phyloP scores from a whole-genome alignment of 2,113 vertebrate species.

The Castor canadensis region DNA sequence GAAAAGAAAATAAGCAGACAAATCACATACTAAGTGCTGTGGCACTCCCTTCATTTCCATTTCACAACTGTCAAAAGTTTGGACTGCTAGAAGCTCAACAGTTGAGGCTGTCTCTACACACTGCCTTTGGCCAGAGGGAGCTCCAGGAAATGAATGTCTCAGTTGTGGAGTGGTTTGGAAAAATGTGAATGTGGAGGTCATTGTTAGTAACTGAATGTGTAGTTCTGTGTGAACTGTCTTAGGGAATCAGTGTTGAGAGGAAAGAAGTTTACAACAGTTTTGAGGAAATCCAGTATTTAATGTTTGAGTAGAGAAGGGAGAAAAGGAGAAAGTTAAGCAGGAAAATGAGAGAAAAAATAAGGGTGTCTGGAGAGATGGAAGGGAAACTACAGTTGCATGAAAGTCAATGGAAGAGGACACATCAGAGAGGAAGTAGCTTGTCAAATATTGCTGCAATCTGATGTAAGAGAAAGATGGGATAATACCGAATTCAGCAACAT shows the following conservation, averaged over 20 bases:
- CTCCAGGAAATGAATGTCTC: not conserved
- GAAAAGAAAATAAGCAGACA: not conserved
- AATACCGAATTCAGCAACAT: not conserved
- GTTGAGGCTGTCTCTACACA: not conserved
- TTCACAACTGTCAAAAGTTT: not conserved
- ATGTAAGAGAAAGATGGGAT: not conserved
- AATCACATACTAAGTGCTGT: not conserved
- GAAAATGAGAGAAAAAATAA: not conserved
- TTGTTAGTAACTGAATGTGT: not conserved
- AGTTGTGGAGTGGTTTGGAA: not conserved
- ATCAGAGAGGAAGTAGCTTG: not conserved
- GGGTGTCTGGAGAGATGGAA: not conserved
- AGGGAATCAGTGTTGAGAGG: not conserved
- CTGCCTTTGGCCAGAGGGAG: not conserved
- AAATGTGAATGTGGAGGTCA: not conserved
- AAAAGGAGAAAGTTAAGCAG: not conserved
- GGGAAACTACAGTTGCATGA: not conserved
- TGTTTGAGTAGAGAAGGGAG: not conserved
- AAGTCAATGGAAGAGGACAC: not conserved
- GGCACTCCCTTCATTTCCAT: not conserved
- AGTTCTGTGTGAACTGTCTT: not conserved
- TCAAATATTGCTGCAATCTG: not conserved
- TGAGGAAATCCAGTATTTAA: not conserved
- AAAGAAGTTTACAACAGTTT: not conserved
- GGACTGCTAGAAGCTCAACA: not conserved